Conservation (phyloP, 2,888 invertebrate species). For the Beris chalybata region DNA sequence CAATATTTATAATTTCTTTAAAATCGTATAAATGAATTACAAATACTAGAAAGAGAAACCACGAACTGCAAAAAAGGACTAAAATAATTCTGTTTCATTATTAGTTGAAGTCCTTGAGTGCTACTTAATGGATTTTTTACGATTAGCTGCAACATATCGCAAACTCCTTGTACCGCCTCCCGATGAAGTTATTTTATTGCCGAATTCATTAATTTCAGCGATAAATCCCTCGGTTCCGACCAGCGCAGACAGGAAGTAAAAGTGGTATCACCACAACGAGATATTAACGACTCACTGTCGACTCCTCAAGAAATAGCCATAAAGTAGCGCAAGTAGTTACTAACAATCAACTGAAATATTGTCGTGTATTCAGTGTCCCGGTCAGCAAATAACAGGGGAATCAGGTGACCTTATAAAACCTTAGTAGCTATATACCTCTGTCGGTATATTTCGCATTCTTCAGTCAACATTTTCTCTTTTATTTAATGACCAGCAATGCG, state of each 20-base stretch:
- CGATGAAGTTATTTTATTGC: slow-evolving; percentile 20
- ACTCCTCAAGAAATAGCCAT: slow-evolving; percentile 1
- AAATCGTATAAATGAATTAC: too few species aligned
- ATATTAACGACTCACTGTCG: slow-evolving; percentile 20
- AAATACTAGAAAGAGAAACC: too few species aligned
- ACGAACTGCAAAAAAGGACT: background rate
- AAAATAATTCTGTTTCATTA: slow-evolving; percentile 18
- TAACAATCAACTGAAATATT: too few species aligned
- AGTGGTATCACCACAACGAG: slow-evolving; percentile 10
- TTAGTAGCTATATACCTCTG: too few species aligned
- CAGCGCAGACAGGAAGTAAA: slow-evolving; percentile 16
- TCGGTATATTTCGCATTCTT: too few species aligned
- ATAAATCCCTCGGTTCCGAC: slow-evolving; percentile 15
- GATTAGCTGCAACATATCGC: background rate
- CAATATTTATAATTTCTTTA: too few species aligned
- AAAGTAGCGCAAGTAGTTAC: background rate
- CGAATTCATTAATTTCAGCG: slow-evolving; percentile 20
- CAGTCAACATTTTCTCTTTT: too few species aligned
- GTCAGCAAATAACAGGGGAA: too few species aligned
- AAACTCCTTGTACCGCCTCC: background rate
- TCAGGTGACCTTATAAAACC: too few species aligned
- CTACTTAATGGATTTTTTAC: slow-evolving; percentile 7
- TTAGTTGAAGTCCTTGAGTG: background rate
- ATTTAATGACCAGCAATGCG: too few species aligned
- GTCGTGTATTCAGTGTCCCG: too few species aligned